Evolutionary conservation across 2,888 invertebrate species (phyloP), one percentile per base, ranked within the genome.

Genomic region (Helicoverpa assulta): DNA sequence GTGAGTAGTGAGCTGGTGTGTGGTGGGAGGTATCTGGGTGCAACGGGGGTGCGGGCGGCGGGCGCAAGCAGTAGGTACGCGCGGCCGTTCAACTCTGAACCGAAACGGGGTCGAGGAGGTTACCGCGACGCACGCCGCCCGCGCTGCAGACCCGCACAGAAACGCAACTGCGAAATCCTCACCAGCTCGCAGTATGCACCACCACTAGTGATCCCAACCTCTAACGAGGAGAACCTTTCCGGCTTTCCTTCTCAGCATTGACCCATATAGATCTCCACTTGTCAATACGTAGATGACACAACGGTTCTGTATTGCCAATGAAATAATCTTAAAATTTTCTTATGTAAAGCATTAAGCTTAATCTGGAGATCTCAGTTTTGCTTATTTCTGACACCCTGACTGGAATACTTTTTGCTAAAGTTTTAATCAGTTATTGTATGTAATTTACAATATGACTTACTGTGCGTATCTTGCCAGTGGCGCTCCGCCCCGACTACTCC

Each of bases 31-130:
- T 62, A 66, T 53, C 80, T 75, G 64, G 40, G 51, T 67, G 79
- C 73, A 65, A 47, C 21, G 50, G 60, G 26, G 53, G 37, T 40
- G 57, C 52, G 68, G 47, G 67, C 29, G 50, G 70, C 66, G 82
- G 85, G 82, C 84, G 87, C 88, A 81, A 85, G 83, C 87, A 82
- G 84, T 88, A 85, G 88, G 87, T 80, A 83, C 71, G 57, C 74
- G 88, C 91, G 94, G 93, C 75, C 94, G 89, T 94, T 93, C 91
- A 94, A 93, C 94, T 92, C 91, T 92, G 92, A 92, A 92, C 93
- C 87, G 92, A 92, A 94, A 89, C 90, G 93, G 91, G 94, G 94
- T 93, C 94, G 94, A 88, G 89, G 85, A 89, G 90, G 87, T 89
- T 86, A 85, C 82, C 83, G 85, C 85, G 78, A 67, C 78, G 73